These are phyloP conservation scores for Raja brachyura DNA, from an alignment of 2,113 vertebrate species.

Conservation along the genomic window DNA sequence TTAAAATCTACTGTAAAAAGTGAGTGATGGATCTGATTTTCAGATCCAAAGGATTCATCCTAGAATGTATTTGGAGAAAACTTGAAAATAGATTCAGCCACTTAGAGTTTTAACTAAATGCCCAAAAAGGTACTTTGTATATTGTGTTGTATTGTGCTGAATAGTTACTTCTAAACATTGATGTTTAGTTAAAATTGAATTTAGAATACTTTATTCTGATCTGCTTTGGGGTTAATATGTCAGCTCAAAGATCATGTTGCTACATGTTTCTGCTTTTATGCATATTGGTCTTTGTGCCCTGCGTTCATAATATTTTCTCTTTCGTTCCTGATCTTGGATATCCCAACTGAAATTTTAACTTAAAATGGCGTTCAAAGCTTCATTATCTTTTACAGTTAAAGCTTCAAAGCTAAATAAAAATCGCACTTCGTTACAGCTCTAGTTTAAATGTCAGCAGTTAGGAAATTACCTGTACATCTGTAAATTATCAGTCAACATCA, in stretches of 20 bases:
- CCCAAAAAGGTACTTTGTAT: neutral
- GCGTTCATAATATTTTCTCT: neutral
- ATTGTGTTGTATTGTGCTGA: neutral
- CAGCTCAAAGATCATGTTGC: constrained; percentile 14
- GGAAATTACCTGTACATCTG: constrained; percentile 34
- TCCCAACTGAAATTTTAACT: neutral
- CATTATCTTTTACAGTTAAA: constrained; percentile 37
- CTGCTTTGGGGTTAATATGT: neutral
- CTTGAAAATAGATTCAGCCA: neutral
- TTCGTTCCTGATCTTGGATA: neutral
- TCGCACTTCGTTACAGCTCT: constrained; percentile 29
- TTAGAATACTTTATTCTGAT: neutral
- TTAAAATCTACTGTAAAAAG: neutral
- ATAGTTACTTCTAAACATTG: neutral
- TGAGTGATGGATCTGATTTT: neutral
- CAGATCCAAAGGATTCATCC: neutral
- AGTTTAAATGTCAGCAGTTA: constrained; percentile 35
- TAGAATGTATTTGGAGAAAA: neutral
- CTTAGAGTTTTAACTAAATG: neutral
- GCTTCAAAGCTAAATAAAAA: constrained; percentile 37
- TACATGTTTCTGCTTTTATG: neutral
- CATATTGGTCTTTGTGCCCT: neutral
- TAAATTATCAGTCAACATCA: constrained; percentile 32
- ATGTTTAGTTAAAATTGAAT: neutral
- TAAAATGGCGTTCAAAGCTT: constrained; percentile 23